Evolutionary conservation across 1,140 invertebrate species (phyloP).

Genomic region (Mycetomoellerius zeteki): DNA sequence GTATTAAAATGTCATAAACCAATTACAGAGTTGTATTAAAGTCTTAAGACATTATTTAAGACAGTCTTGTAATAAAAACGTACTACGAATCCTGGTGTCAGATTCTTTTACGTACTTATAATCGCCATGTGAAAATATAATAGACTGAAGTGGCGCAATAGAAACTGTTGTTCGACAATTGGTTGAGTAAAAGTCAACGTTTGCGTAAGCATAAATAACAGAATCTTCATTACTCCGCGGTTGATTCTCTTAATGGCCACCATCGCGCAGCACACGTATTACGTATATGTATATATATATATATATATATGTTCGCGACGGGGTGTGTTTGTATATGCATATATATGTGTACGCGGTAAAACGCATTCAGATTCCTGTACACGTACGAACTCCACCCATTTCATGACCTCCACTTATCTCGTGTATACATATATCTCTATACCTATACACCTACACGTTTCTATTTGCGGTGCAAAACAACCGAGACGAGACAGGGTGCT

Average conservation of each 20-base stretch:
- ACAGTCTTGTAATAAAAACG: no score
- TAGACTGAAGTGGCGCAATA: not conserved
- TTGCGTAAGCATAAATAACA: constrained; percentile 21
- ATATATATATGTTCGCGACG: not conserved
- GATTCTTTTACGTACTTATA: no score
- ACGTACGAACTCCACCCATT: constrained; percentile 35
- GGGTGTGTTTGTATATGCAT: not conserved
- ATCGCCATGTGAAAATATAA: not conserved
- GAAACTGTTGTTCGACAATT: constrained; percentile 12
- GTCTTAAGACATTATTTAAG: no score
- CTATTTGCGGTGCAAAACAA: constrained; percentile 35
- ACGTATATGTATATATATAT: not conserved
- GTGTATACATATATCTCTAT: not conserved
- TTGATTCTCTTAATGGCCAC: constrained; percentile 6
- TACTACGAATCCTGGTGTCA: no score
- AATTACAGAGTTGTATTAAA: no score
- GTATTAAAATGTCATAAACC: no score
- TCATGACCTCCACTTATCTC: not conserved
- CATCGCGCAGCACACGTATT: not conserved
- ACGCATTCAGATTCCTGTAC: constrained; percentile 31
- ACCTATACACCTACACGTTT: not conserved
- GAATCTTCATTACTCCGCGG: constrained; percentile 30
- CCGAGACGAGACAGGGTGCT: constrained; percentile 17
- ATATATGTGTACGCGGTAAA: not conserved
- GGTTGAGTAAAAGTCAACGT: constrained; percentile 7